phyloP scores from a whole-genome alignment of 2,797 vertebrate genomes.

The Gobio occitaniae region DNA sequence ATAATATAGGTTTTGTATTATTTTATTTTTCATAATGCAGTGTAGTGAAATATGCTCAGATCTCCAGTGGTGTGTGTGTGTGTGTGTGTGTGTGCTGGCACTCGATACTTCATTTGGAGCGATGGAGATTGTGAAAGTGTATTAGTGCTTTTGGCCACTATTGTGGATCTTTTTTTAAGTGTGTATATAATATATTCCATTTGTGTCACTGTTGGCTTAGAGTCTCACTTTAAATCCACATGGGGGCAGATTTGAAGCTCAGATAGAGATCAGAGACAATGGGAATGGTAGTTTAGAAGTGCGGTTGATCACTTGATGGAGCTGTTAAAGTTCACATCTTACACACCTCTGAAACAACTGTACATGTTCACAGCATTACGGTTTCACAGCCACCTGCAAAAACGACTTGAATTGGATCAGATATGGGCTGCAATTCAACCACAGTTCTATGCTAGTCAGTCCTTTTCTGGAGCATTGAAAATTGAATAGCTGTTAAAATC shows the following conservation, averaged over 20 bases:
- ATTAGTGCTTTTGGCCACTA: background rate
- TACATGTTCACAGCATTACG: no score
- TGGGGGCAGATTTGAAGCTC: background rate
- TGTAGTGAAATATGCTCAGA: conserved; percentile 81
- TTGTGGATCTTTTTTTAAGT: conserved; percentile 13
- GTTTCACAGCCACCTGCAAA: background rate
- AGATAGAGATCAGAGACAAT: background rate
- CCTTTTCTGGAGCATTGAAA: background rate
- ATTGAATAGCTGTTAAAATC: background rate
- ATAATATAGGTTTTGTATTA: background rate
- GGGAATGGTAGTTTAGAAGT: background rate
- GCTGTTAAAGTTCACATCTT: background rate
- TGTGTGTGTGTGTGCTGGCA: conserved; percentile 69
- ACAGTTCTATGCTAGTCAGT: background rate
- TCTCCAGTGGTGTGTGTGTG: conserved; percentile 73
- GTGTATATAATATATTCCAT: conserved; percentile 15
- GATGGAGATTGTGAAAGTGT: conserved; percentile 1
- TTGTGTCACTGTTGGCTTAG: background rate
- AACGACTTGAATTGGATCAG: background rate
- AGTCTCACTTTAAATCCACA: background rate
- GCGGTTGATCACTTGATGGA: background rate
- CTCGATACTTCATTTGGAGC: no score
- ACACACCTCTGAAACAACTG: background rate
- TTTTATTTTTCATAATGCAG: conserved; percentile 70
- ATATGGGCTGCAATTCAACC: background rate